Evolutionary conservation across 2,888 invertebrate genomes (phyloP).

Genomic region (Crossocerus cetratus): DNA sequence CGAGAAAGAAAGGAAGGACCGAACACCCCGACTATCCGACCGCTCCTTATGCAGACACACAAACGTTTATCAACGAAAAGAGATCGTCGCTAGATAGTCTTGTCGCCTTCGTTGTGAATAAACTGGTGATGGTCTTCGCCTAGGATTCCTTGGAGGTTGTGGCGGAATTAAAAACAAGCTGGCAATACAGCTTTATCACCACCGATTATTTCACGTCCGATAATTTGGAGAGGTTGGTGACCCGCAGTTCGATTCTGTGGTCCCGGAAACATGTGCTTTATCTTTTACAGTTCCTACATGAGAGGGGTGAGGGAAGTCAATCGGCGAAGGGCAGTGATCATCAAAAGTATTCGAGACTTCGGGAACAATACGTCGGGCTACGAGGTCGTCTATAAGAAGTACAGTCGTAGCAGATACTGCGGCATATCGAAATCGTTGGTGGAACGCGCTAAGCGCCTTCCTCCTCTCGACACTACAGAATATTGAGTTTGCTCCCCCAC

Average conservation of each 20-base stretch:
- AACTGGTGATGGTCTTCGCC: constrained; percentile 52
- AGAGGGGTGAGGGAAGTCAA: constrained; percentile 36
- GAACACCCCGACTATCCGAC: constrained; percentile 32
- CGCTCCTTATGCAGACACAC: constrained; percentile 47
- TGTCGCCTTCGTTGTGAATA: constrained; percentile 50
- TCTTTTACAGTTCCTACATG: constrained; percentile 23
- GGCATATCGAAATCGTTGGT: constrained; percentile 47
- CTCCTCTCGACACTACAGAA: not conserved
- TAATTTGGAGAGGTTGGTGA: constrained; percentile 5
- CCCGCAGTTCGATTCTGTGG: not conserved
- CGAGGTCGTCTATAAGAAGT: constrained; percentile 61
- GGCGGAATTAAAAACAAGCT: not conserved
- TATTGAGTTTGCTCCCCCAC: constrained; percentile 14
- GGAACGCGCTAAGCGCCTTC: constrained; percentile 16
- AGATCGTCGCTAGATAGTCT: constrained; percentile 55
- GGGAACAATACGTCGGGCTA: constrained; percentile 17
- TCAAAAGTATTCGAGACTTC: constrained; percentile 45
- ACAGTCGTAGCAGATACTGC: constrained; percentile 54
- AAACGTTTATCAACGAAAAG: constrained; percentile 54
- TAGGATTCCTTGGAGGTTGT: constrained; percentile 29
- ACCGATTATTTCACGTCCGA: not conserved
- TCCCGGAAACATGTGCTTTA: constrained; percentile 14
- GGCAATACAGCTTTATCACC: constrained; percentile 37
- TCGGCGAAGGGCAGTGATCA: constrained; percentile 35
- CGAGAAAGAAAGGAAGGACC: constrained; percentile 50